Percentiles rank a stretch among this genome's conserved stretches.
These are phyloP conservation scores for Ictidomys tridecemlineatus DNA, from an alignment of 2,113 vertebrate genomes.

Conservation along the genomic window DNA sequence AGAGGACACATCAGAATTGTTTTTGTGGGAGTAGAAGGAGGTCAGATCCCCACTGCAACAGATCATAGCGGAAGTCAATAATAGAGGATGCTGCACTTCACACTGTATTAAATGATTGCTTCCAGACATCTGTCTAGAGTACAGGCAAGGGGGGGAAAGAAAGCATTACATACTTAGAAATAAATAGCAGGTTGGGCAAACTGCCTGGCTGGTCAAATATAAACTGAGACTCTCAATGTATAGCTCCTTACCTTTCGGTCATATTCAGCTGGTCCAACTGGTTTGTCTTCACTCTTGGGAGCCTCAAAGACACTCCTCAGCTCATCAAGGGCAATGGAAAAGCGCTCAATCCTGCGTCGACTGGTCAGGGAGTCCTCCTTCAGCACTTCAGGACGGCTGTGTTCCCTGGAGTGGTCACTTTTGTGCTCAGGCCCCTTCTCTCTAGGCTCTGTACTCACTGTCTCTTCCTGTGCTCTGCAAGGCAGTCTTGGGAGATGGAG, in stretches of 20 bases:
- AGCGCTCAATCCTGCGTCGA: conserved; percentile 78
- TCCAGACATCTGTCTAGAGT: background rate
- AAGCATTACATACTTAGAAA: background rate
- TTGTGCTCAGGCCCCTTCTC: background rate
- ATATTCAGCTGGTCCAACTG: background rate
- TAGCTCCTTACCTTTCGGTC: conserved; percentile 82
- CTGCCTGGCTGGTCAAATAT: background rate
- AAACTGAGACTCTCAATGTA: background rate
- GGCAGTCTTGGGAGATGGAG: background rate
- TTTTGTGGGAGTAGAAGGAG: conserved; percentile 12
- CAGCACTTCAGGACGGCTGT: background rate
- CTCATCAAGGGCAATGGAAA: conserved; percentile 87
- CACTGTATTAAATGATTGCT: background rate
- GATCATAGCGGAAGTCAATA: conserved; percentile 33
- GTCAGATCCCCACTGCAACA: background rate
- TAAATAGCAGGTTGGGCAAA: background rate
- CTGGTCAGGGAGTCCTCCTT: conserved; percentile 72
- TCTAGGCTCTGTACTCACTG: background rate
- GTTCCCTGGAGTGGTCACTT: background rate
- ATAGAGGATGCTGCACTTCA: background rate
- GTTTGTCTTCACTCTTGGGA: conserved; percentile 59
- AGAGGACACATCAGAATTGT: background rate
- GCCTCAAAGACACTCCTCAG: conserved; percentile 88
- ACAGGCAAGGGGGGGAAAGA: background rate
- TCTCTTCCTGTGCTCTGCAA: background rate